Evolutionary conservation across 2,888 invertebrate genomes (phyloP), one percentile per base, ranked within the genome.

Genomic region (Drosophila ustulata): DNA sequence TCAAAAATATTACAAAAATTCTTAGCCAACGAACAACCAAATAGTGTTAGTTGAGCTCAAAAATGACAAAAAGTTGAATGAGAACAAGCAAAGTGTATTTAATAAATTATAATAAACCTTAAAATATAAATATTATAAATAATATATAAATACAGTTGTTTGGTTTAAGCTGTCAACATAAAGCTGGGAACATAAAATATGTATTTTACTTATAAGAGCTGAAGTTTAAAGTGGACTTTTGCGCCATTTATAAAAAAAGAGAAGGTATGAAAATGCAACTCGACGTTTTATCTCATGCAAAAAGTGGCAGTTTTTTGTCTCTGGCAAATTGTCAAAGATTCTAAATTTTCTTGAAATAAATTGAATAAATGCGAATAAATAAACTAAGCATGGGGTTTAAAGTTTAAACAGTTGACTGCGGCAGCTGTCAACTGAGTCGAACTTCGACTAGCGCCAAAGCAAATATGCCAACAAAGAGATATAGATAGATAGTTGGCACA

Each of bases 391-490:
- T 43, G 58, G 37, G 59, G 56, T 68, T 75, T 78, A 73, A 56
- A 45, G 55, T 56, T 45, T 34, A 71, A 57, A 55, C 25, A 61
- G 49, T 71, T 68, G 67, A 73, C 63, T 69, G 57, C 46, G 30
- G 64, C 67, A 64, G 61, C 52, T 68, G 57, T 56, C 68, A 72
- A 37, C 58, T 45, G 26, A 59, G 47, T 52, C 46, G 47, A 45
- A 69, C 64, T 52, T 65, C 47, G 61, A 64, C 45, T 58, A 41
- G 18, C 50, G 51, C 57, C 39, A 78, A 75, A 65, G 78, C 61
- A 75, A 75, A 75, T 75, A 75, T 64, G 69, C 57, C 57, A 78
- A 65, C 78, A 74, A 74, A 74, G 57, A 64, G 49, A 68, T 78
- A 72, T 67, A 62, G 37, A 57, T 64, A 49, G 47, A 64, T 55